Conservation (phyloP, 2,113 vertebrate genomes). For the Phaethornis superciliosus region DNA sequence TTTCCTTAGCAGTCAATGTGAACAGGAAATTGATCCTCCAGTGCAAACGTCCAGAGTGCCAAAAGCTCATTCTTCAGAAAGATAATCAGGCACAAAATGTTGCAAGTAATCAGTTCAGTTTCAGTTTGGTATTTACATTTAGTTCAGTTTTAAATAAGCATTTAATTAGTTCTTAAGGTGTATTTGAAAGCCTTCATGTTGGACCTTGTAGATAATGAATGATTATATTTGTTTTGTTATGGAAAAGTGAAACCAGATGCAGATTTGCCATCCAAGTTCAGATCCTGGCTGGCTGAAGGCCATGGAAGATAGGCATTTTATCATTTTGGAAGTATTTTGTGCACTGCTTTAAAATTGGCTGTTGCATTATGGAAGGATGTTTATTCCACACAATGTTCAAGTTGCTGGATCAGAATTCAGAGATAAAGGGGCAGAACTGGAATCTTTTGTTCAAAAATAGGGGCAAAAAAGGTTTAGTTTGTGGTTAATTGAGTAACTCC, state of each 20-base stretch:
- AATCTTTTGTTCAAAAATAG: neutral
- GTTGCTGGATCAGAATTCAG: neutral
- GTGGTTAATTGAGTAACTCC: neutral
- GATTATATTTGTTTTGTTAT: neutral
- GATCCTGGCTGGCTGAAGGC: neutral
- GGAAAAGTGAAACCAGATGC: slow-evolving; percentile 55
- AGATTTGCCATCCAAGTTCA: neutral
- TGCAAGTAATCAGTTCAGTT: neutral
- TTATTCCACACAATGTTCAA: neutral
- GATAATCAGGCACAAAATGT: neutral
- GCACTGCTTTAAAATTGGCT: neutral
- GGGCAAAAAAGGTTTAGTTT: neutral
- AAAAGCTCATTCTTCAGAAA: slow-evolving; percentile 12
- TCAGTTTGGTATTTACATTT: neutral
- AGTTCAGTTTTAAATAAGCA: slow-evolving; percentile 7
- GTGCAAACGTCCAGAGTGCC: neutral
- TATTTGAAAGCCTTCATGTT: neutral
- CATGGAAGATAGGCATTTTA: neutral
- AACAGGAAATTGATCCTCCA: slow-evolving; percentile 64
- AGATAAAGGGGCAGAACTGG: neutral
- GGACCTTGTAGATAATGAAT: neutral
- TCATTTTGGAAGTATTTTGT: neutral
- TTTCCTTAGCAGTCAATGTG: slow-evolving; percentile 32
- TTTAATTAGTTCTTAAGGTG: slow-evolving; percentile 34
- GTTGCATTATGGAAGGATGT: neutral